Evolutionary conservation across 2,888 invertebrate species (phyloP), one percentile per base, ranked within the genome.

Genomic region (Nephrocerus scutellatus): DNA sequence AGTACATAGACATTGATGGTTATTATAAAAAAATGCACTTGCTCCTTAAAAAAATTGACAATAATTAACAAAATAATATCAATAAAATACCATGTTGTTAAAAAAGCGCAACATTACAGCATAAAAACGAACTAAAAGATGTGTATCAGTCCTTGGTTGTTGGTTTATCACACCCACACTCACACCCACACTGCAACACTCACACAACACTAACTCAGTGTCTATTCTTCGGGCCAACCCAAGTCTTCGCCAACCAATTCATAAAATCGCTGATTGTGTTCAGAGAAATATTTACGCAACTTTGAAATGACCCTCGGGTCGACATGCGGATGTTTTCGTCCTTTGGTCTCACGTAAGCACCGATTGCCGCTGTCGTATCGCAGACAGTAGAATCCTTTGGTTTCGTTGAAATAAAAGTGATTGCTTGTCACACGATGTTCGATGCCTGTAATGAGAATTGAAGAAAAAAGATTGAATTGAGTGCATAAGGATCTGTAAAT

Each of bases 381-480:
- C 59, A 88, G 72, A 66, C 96, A 96, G 70, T 87, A 96, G 72
- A 98, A 92, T 43, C 96, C 92, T 69, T 95, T 92, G 12, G 91
- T 92, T 70, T 85, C 84, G 72, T 98, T 96, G 72, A 91, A 97
- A 71, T 93, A 92, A 70, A 97, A 90, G 70, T 92, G 89, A 65
- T 86, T 85, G 55, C 82, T 77, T 37, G 81, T 81, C 49, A 89
- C 82, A 33, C 75, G 71, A 47, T 68, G 68, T 47, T 68, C 69
- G 35, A 69, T 63, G 51, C 68, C 68, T 68, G 44, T 12, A 37
- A 22, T 21, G 14, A 37, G 14, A 15, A 26, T 25, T 13, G 14
- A 35, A 32, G 34, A 35, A 6, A 36, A 36, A 19, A 32, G 25
- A 29, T 12, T 19, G 9, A 31, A 30, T n/a, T 37, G 15, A 37